phyloP scores from a whole-genome alignment of 2,888 invertebrate genomes.

The Eupithecia centaureata region DNA sequence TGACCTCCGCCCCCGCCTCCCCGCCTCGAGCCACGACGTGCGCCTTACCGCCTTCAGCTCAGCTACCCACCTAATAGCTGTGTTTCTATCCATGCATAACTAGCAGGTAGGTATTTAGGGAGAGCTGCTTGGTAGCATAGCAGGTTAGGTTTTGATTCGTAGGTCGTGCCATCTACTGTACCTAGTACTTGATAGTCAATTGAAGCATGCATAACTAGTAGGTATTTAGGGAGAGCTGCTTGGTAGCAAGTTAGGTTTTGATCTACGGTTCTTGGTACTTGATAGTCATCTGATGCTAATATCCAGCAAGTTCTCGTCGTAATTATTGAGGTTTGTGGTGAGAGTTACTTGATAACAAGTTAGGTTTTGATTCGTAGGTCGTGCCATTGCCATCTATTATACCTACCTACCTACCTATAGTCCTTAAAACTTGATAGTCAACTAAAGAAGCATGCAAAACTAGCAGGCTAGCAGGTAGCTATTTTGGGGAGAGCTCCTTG shows the following conservation, averaged over 20 bases:
- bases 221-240: too few relatives aligned
- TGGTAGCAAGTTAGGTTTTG: too few relatives aligned
- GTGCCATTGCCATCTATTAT: too few relatives aligned
- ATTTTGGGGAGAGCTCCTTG: neutral
- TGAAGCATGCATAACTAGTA: neutral
- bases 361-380: too few relatives aligned
- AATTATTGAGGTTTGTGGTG: too few relatives aligned
- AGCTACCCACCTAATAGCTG: conserved; percentile 40
- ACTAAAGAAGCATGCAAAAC: too few relatives aligned
- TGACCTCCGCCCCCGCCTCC: conserved; percentile 63
- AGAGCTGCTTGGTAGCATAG: neutral
- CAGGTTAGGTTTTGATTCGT: neutral
- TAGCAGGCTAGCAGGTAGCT: neutral
- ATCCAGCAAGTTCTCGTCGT: too few relatives aligned
- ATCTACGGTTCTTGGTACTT: too few relatives aligned
- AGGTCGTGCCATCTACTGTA: neutral
- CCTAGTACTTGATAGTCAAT: neutral
- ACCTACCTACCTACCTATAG: too few relatives aligned
- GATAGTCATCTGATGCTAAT: too few relatives aligned
- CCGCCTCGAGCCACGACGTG: conserved; percentile 45
- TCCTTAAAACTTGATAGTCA: too few relatives aligned
- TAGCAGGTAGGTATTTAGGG: neutral
- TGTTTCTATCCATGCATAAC: conserved; percentile 7
- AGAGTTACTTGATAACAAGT: too few relatives aligned
- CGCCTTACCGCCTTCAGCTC: conserved; percentile 36